Base-by-base conservation (phyloP, 1,140 invertebrate genomes). In the Drosophila suzukii region DNA sequence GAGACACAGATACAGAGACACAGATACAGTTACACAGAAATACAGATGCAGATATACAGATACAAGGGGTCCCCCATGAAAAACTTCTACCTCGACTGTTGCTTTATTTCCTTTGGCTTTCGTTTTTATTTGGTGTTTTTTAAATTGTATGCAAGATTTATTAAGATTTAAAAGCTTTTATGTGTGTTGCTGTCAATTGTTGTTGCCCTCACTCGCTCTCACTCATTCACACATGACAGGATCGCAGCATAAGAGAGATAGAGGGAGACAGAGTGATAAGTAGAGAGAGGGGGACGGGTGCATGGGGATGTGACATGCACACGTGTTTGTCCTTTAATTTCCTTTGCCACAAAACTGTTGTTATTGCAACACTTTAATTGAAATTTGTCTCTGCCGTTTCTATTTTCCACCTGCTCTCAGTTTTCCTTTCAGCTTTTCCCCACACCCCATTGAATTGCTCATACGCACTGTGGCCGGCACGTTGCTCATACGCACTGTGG, bases 111-210 rank as follows among this genome's bases (percentile, higher is more conserved):
- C 70, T 53, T 53, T 70, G 65, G 46, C 73, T 63, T 67, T 57
- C 39, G 39, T 57, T 54, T 44, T 57, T 56, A 66, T 51, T 72
- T 77, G 76, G 60, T 72, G 63, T 89, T 84, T 89, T 81, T 77
- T 63, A 85, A 90, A 86, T 90, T 90, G 75, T 86, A 90, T 90
- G 86, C 86, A 90, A 90, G 86, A 90, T 90, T 90, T 90, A 90
- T 90, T 90, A 90, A 90, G 86, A 90, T 82, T 90, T 90, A 90
- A 90, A 90, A 90, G 86, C 86, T 82, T 90, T 90, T 90, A 82
- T 90, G 79, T 90, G 79, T 90, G 86, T 77, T 67, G 57, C 81
- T 80, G 85, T 85, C 85, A 85, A 88, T 88, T 88, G 84, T 60
- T 65, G 73, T 60, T 61, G 70, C 59, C 49, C 32, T 32, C 49